Base-by-base conservation (phyloP, 2,113 vertebrate genomes). In the Mola mola region DNA sequence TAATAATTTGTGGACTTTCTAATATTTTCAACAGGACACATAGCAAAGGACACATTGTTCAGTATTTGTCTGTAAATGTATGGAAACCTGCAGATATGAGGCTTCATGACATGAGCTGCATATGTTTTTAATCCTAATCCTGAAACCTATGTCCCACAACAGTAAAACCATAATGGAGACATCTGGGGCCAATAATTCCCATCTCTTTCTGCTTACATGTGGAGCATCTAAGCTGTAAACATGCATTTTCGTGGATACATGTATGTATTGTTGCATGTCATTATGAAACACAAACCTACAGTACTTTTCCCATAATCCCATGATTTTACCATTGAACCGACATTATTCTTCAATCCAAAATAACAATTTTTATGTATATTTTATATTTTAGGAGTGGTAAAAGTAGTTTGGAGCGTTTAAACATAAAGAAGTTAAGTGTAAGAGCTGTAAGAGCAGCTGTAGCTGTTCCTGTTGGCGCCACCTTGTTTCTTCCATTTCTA, bases 81-180 rank as follows among this genome's bases (percentile, higher is more conserved):
- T 26, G 17, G 10, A 22, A 38, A 53, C 52, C 5, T 34, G 11
- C 56, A 21, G 10, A 19, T 57, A 24, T 29, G 9, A 17, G 6
- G 36, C 37, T 19, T 26, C 8, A 37, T 13, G 1, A 37, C 3
- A 56, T 61, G 43, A 42, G 21, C 24, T 51, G 25, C 51, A 43
- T 44, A 21, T 37, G 12, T 26, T 51, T 51, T 49, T 61, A 65
- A 76, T 66, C 65, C 41, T 73, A 66, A 63, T 76, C 56, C 48
- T 24, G 1, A 22, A 61, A 63, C 41, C 10, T 53, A 48, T 68
- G 61, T 46, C 53, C 68, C 67, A 53, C 11, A 71, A 48, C 44
- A 79, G 60, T 72, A 49, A 71, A 1, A 51, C 17, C 16, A 60
- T 61, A 72, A 63, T 63, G 68, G 60, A 66, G 72, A 70, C 72